Conservation (phyloP, 2,113 vertebrate species). For the Lucifuga dentata region DNA sequence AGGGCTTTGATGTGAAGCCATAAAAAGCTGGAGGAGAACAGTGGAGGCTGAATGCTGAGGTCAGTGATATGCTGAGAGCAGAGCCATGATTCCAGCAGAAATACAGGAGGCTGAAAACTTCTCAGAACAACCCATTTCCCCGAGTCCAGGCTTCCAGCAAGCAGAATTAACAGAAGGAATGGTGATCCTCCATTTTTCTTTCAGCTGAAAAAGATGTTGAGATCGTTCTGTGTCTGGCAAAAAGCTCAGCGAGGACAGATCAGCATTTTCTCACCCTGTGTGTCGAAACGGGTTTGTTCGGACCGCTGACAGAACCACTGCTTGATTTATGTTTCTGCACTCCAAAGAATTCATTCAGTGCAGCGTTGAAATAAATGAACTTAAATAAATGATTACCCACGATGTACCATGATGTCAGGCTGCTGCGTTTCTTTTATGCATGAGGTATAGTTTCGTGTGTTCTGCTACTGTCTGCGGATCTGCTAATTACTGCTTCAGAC, state of each 20-base stretch:
- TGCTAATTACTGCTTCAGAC: too few species aligned
- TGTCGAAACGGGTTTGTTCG: conserved; percentile 2
- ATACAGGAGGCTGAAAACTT: conserved; percentile 59
- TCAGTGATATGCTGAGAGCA: conserved; percentile 27
- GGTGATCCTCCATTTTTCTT: conserved; percentile 48
- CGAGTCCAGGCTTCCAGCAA: conserved; percentile 65
- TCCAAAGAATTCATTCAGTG: too few species aligned
- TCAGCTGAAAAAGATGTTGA: conserved; percentile 26
- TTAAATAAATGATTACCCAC: too few species aligned
- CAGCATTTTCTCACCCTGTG: conserved; percentile 19
- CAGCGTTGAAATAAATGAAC: too few species aligned
- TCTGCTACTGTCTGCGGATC: too few species aligned
- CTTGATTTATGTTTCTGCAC: conserved; percentile 5
- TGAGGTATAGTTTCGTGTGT: too few species aligned
- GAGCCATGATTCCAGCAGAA: conserved; percentile 33
- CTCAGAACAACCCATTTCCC: conserved; percentile 47
- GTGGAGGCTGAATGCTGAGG: conserved; percentile 60
- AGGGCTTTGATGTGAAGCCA: conserved; percentile 77
- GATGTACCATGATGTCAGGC: too few species aligned
- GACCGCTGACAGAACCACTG: conserved; percentile 18
- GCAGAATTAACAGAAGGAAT: conserved; percentile 57
- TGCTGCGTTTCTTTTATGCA: too few species aligned
- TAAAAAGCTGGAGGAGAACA: conserved; percentile 47
- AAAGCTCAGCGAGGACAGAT: conserved; percentile 32
- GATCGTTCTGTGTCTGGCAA: conserved; percentile 7